A percentile compares a stretch with the other conserved stretches of the same genome.
Conservation (phyloP, 2,888 invertebrate genomes). For the Oxycera nigricornis region DNA sequence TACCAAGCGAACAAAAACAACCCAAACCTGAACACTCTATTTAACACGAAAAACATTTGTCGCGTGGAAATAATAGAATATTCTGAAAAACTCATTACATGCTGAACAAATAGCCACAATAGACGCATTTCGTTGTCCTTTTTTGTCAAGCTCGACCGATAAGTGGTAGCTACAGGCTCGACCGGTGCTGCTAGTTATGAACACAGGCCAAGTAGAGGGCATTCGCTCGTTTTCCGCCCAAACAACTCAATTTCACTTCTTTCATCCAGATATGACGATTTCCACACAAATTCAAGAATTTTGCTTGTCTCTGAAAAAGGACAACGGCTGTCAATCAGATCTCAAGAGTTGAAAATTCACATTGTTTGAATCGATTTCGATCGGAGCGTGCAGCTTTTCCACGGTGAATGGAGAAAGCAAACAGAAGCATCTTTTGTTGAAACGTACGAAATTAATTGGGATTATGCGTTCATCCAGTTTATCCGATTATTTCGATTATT, state of each 20-base stretch:
- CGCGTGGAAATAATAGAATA: constrained; percentile 39
- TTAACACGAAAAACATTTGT: constrained; percentile 34
- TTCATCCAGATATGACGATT: constrained; percentile 19
- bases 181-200: background rate
- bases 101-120: constrained; percentile 41
- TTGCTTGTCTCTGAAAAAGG: constrained; percentile 24
- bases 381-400: constrained; percentile 6
- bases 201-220: constrained; percentile 21
- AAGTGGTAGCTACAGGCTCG: background rate
- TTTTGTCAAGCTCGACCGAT: background rate
- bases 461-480: constrained; percentile 34
- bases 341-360: constrained; percentile 20
- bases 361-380: background rate
- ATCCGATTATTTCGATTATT: constrained; percentile 27
- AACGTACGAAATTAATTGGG: constrained; percentile 37
- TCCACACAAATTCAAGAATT: constrained; percentile 17
- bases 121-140: constrained; percentile 28
- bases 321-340: constrained; percentile 38
- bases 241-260: constrained; percentile 28
- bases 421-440: constrained; percentile 22
- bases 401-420: constrained; percentile 19
- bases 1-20: no score
- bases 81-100: constrained; percentile 47
- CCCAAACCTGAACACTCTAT: background rate
- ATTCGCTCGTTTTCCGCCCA: constrained; percentile 39